phyloP scores from a whole-genome alignment of 1,140 invertebrate genomes.

The Nilaparvata lugens region DNA sequence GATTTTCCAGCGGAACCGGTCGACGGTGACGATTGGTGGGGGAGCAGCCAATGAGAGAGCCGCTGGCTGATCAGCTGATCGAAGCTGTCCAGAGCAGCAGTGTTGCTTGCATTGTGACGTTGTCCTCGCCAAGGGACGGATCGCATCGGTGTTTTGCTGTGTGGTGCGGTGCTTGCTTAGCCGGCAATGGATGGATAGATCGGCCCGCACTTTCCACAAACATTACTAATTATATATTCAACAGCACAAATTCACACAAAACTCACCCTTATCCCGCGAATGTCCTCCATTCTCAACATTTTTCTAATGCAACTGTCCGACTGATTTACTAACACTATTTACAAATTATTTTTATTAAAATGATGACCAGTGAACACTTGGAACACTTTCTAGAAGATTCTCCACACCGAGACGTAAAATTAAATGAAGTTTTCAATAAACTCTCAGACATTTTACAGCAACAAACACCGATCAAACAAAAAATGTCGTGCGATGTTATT shows the following conservation, averaged over 20 bases:
- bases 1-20: not conserved
- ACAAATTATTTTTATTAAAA: not conserved
- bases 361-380: constrained; percentile 23
- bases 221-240: too few species aligned
- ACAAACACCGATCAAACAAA: constrained; percentile 22
- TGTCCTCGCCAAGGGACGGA: too few species aligned
- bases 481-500: constrained; percentile 25
- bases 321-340: too few species aligned
- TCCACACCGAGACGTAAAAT: constrained; percentile 21
- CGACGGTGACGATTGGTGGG: not conserved
- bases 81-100: not conserved
- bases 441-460: constrained; percentile 25
- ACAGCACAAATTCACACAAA: too few species aligned
- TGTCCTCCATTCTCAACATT: too few species aligned
- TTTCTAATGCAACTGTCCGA: too few species aligned
- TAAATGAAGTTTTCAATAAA: constrained; percentile 27
- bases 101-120: too few species aligned
- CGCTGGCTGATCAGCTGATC: not conserved
- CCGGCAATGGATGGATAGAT: too few species aligned
- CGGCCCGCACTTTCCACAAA: too few species aligned
- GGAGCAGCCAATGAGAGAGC: not conserved
- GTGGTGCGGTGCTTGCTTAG: too few species aligned
- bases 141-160: too few species aligned
- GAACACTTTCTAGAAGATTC: constrained; percentile 25
- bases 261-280: too few species aligned